Evolutionary conservation across 2,888 invertebrate genomes (phyloP).

Genomic region (Thymelicus acteon): DNA sequence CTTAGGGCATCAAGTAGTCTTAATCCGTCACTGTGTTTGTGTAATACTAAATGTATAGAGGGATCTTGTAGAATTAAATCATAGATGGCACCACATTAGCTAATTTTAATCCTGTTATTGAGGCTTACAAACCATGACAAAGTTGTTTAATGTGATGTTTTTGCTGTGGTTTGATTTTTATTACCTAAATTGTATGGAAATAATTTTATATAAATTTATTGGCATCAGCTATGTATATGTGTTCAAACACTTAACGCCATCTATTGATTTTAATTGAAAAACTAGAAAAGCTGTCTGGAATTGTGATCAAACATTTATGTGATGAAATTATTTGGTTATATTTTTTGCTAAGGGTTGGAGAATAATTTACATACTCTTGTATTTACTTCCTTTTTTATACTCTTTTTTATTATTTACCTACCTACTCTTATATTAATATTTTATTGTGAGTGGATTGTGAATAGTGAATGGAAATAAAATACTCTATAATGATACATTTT

Average conservation of each 20-base stretch:
- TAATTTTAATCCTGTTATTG: neutral
- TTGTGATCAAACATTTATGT: neutral
- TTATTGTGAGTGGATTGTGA: neutral
- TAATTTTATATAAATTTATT: too few relatives aligned
- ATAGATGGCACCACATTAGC: constrained; percentile 8
- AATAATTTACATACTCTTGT: constrained; percentile 8
- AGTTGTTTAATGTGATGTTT: too few relatives aligned
- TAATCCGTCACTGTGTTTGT: too few relatives aligned
- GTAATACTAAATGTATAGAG: too few relatives aligned
- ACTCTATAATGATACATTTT: neutral
- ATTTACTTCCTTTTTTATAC: constrained; percentile 21
- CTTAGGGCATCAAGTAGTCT: too few relatives aligned
- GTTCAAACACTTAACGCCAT: neutral
- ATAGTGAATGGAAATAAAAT: constrained; percentile 6
- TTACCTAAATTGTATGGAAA: too few relatives aligned
- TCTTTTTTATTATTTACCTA: neutral
- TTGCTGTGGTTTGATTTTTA: too few relatives aligned
- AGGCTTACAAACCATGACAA: too few relatives aligned
- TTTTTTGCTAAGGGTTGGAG: constrained; percentile 12
- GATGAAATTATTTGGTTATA: neutral
- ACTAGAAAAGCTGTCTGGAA: neutral
- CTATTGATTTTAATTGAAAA: neutral
- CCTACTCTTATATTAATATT: neutral
- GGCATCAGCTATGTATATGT: too few relatives aligned
- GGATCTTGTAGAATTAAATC: neutral